A percentile compares a stretch with the other conserved stretches of the same genome.
Evolutionary conservation across 2,797 vertebrate species (phyloP).

Genomic region (Rhinella marina): DNA sequence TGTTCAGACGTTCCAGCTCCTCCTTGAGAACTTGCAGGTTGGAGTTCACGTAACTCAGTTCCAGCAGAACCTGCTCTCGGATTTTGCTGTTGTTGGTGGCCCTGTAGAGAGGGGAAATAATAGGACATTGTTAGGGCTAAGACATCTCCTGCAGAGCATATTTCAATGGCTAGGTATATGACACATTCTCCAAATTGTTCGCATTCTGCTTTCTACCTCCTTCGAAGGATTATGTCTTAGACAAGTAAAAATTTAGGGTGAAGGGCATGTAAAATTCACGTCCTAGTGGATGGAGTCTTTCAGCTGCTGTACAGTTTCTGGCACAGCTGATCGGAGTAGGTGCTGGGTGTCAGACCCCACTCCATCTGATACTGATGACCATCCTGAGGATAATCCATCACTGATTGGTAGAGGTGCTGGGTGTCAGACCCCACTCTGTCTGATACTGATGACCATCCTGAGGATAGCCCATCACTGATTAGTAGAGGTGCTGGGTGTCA

Average conservation of each 20-base stretch:
- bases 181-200: neutral
- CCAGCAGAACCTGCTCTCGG: slow-evolving; percentile 89
- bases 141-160: neutral
- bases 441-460: too few species aligned
- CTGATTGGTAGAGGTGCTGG: too few species aligned
- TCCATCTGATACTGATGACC: too few species aligned
- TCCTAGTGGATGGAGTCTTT: too few species aligned
- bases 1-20: slow-evolving; percentile 92
- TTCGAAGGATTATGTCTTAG: neutral
- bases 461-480: too few species aligned
- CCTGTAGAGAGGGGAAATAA: slow-evolving; percentile 75
- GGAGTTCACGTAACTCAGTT: slow-evolving; percentile 92
- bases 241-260: neutral
- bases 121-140: neutral
- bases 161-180: neutral
- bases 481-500: too few species aligned
- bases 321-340: too few species aligned
- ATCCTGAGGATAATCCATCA: too few species aligned
- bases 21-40: slow-evolving; percentile 95
- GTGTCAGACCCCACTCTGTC: too few species aligned
- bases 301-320: too few species aligned
- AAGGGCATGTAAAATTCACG: neutral
- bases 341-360: too few species aligned
- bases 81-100: slow-evolving; percentile 92
- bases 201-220: neutral